A percentile compares a stretch with the other conserved stretches of the same genome.
These are phyloP conservation scores for Speoplatyrhinus poulsoni DNA, from an alignment of 2,113 vertebrate species.

Conservation along the genomic window DNA sequence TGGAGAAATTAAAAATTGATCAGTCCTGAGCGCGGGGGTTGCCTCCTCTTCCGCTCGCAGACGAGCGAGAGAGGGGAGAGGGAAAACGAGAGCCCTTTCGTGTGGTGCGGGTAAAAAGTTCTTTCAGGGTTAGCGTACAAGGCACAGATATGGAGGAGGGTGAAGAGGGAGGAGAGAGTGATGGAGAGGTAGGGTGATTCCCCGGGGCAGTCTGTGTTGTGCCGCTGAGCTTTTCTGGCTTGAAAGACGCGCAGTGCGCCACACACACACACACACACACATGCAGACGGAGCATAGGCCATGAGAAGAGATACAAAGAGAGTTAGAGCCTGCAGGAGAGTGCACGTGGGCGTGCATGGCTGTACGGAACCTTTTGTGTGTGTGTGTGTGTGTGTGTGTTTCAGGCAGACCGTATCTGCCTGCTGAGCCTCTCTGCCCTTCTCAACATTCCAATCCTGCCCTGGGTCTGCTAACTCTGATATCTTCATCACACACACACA, in stretches of 20 bases:
- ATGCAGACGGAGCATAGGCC: conserved; percentile 53
- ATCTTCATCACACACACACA: conserved; percentile 57
- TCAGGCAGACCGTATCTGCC: conserved; percentile 33
- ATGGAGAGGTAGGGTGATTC: conserved; percentile 36
- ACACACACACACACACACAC: conserved; percentile 17
- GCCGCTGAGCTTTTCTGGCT: conserved; percentile 57
- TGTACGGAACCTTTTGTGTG: background rate
- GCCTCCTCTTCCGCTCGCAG: conserved; percentile 41
- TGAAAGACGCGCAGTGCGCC: background rate
- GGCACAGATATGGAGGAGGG: conserved; percentile 31
- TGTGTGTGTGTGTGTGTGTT: conserved; percentile 9
- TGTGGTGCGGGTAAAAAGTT: conserved; percentile 52
- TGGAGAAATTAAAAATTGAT: conserved; percentile 71
- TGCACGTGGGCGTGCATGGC: background rate
- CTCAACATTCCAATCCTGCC: conserved; percentile 51
- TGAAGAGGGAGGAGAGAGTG: conserved; percentile 7
- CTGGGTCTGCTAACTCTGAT: conserved; percentile 53
- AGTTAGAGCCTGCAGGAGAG: background rate
- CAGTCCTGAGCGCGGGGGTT: conserved; percentile 52
- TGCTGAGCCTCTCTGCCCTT: conserved; percentile 33
- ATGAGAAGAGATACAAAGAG: conserved; percentile 17
- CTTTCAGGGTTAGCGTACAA: conserved; percentile 51
- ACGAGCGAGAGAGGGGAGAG: conserved; percentile 10
- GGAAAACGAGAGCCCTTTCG: conserved; percentile 15
- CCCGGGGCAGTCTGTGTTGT: conserved; percentile 50